phyloP scores from a whole-genome alignment of 2,888 invertebrate species.

The Rhagium mordax region DNA sequence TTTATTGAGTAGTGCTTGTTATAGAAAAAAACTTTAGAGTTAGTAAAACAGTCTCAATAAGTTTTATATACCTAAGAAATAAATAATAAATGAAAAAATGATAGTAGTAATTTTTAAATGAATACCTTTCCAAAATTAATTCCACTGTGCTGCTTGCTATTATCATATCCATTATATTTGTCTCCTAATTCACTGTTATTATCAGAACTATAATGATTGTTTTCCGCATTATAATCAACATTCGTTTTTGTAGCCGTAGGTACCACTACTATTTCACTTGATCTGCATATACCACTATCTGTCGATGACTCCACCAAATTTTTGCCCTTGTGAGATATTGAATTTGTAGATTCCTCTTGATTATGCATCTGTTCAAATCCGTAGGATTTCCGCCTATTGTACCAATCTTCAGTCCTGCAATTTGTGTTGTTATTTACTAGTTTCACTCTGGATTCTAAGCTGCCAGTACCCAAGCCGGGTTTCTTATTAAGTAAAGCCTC shows the following conservation, averaged over 20 bases:
- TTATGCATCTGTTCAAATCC: constrained; percentile 75
- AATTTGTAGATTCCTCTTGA: constrained; percentile 57
- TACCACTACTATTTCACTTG: constrained; percentile 76
- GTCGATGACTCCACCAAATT: constrained; percentile 82
- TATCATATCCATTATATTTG: constrained; percentile 43
- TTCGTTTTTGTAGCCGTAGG: constrained; percentile 53
- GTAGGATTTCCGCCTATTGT: constrained; percentile 83
- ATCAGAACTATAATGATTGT: constrained; percentile 44
- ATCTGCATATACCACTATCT: constrained; percentile 84
- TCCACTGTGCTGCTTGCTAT: constrained; percentile 36
- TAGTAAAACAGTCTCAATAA: too few species aligned
- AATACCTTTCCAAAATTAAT: constrained; percentile 52
- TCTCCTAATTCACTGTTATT: constrained; percentile 51
- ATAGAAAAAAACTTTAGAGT: too few species aligned
- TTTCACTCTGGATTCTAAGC: constrained; percentile 70
- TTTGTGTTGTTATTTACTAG: constrained; percentile 62
- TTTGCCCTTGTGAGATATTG: constrained; percentile 69
- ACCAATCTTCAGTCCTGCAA: constrained; percentile 77
- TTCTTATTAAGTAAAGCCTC: constrained; percentile 65
- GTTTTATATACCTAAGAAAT: too few species aligned
- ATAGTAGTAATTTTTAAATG: too few species aligned
- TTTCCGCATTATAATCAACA: constrained; percentile 32
- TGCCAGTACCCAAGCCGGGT: constrained; percentile 68
- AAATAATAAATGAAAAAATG: neutral
- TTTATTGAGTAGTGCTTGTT: too few species aligned